Conservation (phyloP, 2,113 vertebrate species). For the Forbesichthys agassizii region DNA sequence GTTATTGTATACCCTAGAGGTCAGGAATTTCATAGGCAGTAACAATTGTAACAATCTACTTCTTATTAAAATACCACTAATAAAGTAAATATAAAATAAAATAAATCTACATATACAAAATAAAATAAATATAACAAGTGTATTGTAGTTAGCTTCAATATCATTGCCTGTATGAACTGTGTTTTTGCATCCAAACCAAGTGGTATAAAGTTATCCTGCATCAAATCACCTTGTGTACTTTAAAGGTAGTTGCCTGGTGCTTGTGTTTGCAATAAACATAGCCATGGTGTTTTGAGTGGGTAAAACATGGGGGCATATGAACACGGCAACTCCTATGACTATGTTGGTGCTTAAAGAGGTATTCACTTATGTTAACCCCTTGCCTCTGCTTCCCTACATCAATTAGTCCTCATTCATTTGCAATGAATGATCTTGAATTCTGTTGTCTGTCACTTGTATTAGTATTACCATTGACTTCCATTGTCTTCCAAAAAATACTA, state of each 20-base stretch:
- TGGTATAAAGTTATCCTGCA: not conserved
- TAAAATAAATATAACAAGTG: not conserved
- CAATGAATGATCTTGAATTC: too few species aligned
- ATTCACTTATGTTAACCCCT: too few species aligned
- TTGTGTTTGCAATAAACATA: slow-evolving; percentile 55
- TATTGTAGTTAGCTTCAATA: not conserved
- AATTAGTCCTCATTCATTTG: too few species aligned
- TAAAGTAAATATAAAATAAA: not conserved
- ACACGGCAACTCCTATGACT: not conserved
- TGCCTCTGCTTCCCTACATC: too few species aligned
- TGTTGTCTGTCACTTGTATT: too few species aligned
- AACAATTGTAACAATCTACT: too few species aligned
- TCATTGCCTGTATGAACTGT: not conserved
- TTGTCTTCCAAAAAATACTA: too few species aligned
- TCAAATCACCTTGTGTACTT: slow-evolving; percentile 3
- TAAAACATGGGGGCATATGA: slow-evolving; percentile 44
- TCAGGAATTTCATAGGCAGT: too few species aligned
- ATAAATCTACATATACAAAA: too few species aligned
- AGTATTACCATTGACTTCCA: too few species aligned
- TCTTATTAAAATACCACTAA: not conserved
- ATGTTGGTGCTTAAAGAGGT: too few species aligned
- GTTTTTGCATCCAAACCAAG: not conserved
- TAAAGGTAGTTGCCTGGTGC: not conserved
- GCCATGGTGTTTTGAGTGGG: slow-evolving; percentile 39
- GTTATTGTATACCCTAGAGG: too few species aligned